These are phyloP conservation scores for Drosophila monieri DNA, from an alignment of 2,888 invertebrate genomes.

Conservation along the genomic window DNA sequence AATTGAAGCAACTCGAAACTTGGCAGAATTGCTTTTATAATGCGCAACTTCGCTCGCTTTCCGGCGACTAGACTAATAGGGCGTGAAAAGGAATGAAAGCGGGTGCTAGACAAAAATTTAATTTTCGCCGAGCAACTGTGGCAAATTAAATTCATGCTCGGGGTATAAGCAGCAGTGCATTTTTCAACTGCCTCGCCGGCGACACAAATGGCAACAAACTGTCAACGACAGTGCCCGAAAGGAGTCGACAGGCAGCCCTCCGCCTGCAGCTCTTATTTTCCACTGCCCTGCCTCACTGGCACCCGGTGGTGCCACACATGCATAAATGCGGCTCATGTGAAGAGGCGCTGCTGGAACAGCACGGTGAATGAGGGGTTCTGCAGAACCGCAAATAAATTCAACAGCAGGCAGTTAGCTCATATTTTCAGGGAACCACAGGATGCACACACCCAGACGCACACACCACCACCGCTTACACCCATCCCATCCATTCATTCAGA, in stretches of 20 bases:
- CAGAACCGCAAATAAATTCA: conserved; percentile 71
- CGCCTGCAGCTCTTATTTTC: neutral
- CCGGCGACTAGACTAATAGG: conserved; percentile 51
- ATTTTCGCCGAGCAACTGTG: conserved; percentile 38
- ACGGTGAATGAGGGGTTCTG: neutral
- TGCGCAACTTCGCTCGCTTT: conserved; percentile 52
- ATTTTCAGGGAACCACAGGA: conserved; percentile 46
- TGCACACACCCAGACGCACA: conserved; percentile 19
- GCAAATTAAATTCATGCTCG: conserved; percentile 61
- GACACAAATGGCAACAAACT: conserved; percentile 54
- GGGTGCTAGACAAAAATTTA: conserved; percentile 18
- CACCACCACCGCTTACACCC: conserved; percentile 7
- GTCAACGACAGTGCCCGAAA: conserved; percentile 50
- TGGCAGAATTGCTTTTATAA: conserved; percentile 73
- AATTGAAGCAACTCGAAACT: conserved; percentile 73
- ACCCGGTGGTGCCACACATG: conserved; percentile 25
- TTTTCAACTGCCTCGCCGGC: conserved; percentile 43
- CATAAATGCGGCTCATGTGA: conserved; percentile 30
- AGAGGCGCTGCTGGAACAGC: conserved; percentile 14
- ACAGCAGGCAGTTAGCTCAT: conserved; percentile 55
- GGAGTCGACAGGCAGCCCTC: conserved; percentile 16
- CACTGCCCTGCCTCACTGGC: neutral
- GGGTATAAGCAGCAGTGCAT: conserved; percentile 40
- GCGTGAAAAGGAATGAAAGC: conserved; percentile 23
- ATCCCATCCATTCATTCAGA: conserved; percentile 8